A percentile compares a stretch with the other conserved stretches of the same genome.
Evolutionary conservation across 2,113 vertebrate species (phyloP).

Genomic region (Pelvicachromis taeniatus): DNA sequence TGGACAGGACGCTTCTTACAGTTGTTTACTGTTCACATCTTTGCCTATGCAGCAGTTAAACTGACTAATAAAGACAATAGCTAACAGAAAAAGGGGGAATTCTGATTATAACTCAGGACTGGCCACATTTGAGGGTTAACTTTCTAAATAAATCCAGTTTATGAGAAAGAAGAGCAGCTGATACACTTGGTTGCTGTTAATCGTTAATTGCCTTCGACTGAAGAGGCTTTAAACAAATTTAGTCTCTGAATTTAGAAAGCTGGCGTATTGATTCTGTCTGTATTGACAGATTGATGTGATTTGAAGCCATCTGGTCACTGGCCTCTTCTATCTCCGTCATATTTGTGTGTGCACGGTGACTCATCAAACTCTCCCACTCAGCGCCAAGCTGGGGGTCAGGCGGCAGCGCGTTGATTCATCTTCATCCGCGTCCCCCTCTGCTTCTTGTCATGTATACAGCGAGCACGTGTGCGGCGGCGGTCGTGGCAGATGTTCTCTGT

Average conservation of each 20-base stretch:
- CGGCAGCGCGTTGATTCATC: constrained; percentile 17
- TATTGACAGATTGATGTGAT: background rate
- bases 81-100: background rate
- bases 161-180: background rate
- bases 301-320: background rate
- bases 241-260: background rate
- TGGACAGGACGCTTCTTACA: background rate
- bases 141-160: background rate
- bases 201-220: background rate
- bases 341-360: constrained; percentile 1
- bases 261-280: background rate
- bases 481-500: background rate
- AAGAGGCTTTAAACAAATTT: background rate
- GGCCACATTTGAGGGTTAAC: background rate
- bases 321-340: background rate
- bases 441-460: background rate
- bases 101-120: background rate
- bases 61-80: background rate
- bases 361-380: constrained; percentile 33
- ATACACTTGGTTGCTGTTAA: background rate
- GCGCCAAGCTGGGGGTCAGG: background rate
- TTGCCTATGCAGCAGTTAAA: background rate
- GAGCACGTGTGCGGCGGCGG: background rate
- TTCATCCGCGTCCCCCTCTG: background rate
- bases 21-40: background rate